phyloP scores from a whole-genome alignment of 2,113 vertebrate species.

The Nothocercus nigrocapillus region DNA sequence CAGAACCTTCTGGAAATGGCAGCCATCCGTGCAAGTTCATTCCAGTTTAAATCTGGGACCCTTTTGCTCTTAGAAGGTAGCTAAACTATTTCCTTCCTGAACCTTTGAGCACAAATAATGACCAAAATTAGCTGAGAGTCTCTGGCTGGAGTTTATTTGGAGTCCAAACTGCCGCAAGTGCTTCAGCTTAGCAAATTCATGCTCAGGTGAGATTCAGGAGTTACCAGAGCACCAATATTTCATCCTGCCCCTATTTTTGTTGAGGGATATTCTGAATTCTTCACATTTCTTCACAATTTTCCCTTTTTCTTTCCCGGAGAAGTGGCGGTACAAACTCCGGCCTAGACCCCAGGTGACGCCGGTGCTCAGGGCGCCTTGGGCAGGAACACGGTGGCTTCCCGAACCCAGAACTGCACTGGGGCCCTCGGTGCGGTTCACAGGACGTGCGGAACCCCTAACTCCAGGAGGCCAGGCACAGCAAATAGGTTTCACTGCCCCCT shows the following conservation, averaged over 20 bases:
- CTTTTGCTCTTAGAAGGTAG: not conserved
- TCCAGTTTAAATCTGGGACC: not conserved
- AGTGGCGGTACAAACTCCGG: not conserved
- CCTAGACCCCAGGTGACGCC: not conserved
- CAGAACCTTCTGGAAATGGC: not conserved
- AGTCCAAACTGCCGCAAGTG: not conserved
- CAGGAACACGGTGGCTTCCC: not conserved
- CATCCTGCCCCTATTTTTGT: not conserved
- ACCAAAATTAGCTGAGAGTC: not conserved
- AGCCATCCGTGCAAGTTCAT: not conserved
- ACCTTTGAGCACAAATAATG: not conserved
- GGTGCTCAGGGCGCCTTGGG: not conserved
- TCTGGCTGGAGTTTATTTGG: not conserved
- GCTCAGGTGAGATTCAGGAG: not conserved
- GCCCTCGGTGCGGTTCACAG: not conserved
- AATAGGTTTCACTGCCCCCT: not conserved
- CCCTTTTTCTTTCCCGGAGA: not conserved
- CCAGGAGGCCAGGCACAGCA: not conserved
- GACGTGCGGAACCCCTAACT: not conserved
- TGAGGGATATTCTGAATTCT: not conserved
- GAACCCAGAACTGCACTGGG: not conserved
- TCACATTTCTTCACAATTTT: not conserved
- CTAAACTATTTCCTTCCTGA: not conserved
- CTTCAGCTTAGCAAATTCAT: slow-evolving; percentile 26
- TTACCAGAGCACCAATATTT: not conserved